Evolutionary conservation across 2,113 vertebrate species (phyloP), one percentile per base, ranked within the genome.

Genomic region (Megatriorchis doriae): DNA sequence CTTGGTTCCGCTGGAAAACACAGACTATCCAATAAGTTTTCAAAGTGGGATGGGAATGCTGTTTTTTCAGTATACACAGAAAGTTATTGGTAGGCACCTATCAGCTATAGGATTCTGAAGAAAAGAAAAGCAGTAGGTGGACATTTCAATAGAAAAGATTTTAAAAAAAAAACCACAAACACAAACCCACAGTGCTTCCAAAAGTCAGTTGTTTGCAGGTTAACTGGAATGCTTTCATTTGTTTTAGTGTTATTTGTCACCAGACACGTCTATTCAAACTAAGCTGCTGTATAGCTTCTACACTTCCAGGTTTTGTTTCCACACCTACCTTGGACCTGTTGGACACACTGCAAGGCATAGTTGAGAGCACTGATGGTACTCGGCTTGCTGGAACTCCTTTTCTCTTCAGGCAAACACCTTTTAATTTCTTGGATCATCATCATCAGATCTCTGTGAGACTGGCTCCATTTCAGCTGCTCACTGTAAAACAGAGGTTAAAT

Each of bases 361-460:
- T 98, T 98, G 83, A 99, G 98, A 55, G 98, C 98, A 74, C 98
- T 98, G 42, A 99, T 95, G 6, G 98, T 99, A 88, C 98, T 98
- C 53, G 98, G 97, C 95, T 99, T 99, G 91, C 86, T 98, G 90
- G 95, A 98, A 70, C 74, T 98, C 78, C 81, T 96, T 86, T 98
- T 98, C 86, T 99, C 98, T 1, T 97, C 97, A 5, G 98, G 99
- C 19, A 99, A 97, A 78, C 97, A 98, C 92, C 97, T 99, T 93
- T 99, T 99, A 98, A 99, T 99, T 97, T 99, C 99, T 82, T 98
- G 98, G 87, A 99, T 98, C 68, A 98, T 98, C 82, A 86, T 95
- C 95, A 96, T 97, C 93, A 99, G 56, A 52, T 99, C 98, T 95
- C 96, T 97, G 84, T 98, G 98, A 42, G 97, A 86, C 65, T 98